Evolutionary conservation across 2,797 vertebrate genomes (phyloP).

Genomic region (Mionectes olivaceus): DNA sequence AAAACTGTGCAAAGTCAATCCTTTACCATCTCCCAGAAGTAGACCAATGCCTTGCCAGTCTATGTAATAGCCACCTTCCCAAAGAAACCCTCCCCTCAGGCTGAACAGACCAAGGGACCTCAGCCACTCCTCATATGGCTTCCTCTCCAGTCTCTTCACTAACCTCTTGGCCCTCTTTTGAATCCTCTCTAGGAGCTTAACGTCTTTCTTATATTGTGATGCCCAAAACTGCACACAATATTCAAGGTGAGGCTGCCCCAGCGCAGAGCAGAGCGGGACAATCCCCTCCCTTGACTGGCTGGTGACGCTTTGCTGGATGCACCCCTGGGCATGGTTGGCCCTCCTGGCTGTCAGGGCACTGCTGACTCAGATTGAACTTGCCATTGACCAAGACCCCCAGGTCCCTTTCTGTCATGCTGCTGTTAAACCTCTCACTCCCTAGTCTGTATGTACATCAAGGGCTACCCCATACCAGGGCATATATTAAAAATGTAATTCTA

Average conservation of each 20-base stretch:
- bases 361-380: background rate
- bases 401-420: background rate
- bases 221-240: background rate
- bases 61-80: background rate
- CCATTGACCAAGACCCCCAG: background rate
- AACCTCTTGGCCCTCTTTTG: background rate
- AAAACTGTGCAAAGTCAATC: background rate
- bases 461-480: background rate
- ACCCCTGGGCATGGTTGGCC: background rate
- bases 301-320: background rate
- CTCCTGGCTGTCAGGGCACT: background rate
- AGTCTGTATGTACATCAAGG: background rate
- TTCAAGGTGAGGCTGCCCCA: background rate
- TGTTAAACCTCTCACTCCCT: background rate
- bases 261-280: background rate
- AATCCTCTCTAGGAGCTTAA: background rate
- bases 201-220: background rate
- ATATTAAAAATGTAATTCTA: background rate
- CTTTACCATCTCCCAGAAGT: background rate
- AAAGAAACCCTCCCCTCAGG: background rate
- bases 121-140: background rate
- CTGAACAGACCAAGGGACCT: background rate
- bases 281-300: background rate
- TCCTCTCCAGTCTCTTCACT: background rate
- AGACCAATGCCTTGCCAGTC: background rate